A percentile compares a stretch with the other conserved stretches of the same genome.
These are phyloP conservation scores for Piliocolobus tephrosceles DNA, from an alignment of 2,113 vertebrate genomes.

Conservation along the genomic window DNA sequence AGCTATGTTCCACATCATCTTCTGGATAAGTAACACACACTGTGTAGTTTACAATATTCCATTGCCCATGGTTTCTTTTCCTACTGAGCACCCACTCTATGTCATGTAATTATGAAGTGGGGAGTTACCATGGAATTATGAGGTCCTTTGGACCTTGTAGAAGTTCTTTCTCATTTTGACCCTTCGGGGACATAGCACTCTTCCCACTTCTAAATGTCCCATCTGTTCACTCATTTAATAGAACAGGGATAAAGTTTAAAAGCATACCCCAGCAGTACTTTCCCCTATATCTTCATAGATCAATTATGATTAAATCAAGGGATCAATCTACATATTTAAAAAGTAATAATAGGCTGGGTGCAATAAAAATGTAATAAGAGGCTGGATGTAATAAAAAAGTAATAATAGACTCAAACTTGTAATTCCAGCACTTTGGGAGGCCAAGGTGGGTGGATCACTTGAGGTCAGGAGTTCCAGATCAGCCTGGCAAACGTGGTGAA, in stretches of 20 bases:
- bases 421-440: too few species aligned
- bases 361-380: too few species aligned
- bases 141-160: not conserved
- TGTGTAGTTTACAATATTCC: not conserved
- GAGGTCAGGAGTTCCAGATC: too few species aligned
- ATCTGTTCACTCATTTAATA: not conserved
- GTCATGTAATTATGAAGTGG: not conserved
- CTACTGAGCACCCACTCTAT: not conserved
- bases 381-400: too few species aligned
- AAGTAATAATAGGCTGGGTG: not conserved
- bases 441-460: too few species aligned
- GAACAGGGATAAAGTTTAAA: not conserved
- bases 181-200: not conserved
- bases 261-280: not conserved
- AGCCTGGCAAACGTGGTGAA: too few species aligned
- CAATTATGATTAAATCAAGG: not conserved
- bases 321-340: constrained; percentile 9
- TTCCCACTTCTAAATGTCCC: not conserved
- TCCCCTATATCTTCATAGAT: not conserved
- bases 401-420: too few species aligned
- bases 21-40: not conserved
- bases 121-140: not conserved
- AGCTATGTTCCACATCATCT: not conserved
- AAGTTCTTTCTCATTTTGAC: constrained; percentile 27
- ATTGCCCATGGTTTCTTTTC: not conserved